Base-by-base conservation (phyloP, 92 coral and sea anemone genomes). In the Porites lobata region DNA sequence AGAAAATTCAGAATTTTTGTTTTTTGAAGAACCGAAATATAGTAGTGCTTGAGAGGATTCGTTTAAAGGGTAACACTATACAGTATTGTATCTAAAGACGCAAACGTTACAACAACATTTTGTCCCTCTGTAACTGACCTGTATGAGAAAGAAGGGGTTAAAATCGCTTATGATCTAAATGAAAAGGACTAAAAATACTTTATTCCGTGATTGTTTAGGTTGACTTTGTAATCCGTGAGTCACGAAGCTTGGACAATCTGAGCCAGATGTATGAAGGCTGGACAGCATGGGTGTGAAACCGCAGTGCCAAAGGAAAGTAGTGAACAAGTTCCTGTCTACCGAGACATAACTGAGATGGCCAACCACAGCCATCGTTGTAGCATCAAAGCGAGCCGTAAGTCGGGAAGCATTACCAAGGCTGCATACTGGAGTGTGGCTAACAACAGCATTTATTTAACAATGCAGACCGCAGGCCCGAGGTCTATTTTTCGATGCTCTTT, bases 191-290 rank as follows among this genome's bases (percentile, higher is more conserved):
- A 15, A n/a, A 7, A 15, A 15, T 20, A 62, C 8, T 14, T 11
- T 13, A 15, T 70, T 14, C 7, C 14, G 13, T 26, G 24, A 69
- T 52, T 75, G 22, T 12, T 8, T 21, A 97, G 99, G 99, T 97
- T 89, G 99, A 97, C 69, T 89, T 84, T 75, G 98, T 97, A 43
- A 95, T 97, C 86, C 98, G 94, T 43, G 99, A 97, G 65, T 95
- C 99, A 38, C 91, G 98, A 85, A 97, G 98, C 83, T 90, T 94
- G 90, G 99, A 95, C 89, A 97, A 97, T 91, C 96, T 97, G 90
- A 86, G 98, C 79, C 98, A 95, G 84, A 97, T 97, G 99, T 97
- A 97, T 88, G 99, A 97, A 88, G 99, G 99, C n/a, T 97, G 99
- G 99, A 97, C 99, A 13, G 97, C 99, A 12, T 97, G 99, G 99